Evolutionary conservation across 2,797 vertebrate genomes (phyloP).

Genomic region (Delichon dasypus): DNA sequence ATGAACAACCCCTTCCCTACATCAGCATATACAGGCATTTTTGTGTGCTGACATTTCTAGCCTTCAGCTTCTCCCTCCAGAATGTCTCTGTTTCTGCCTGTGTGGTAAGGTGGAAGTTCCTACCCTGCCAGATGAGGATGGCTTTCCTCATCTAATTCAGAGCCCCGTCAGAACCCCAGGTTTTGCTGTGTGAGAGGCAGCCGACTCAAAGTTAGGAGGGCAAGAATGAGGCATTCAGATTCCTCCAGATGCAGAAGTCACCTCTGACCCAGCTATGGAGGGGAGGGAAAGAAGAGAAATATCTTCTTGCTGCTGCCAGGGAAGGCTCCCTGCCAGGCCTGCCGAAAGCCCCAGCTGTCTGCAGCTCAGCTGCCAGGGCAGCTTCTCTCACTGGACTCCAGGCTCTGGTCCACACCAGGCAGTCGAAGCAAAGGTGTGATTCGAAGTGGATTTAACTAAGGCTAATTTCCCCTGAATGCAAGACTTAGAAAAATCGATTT

Average conservation of each 20-base stretch:
- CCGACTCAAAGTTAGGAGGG: neutral
- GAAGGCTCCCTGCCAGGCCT: neutral
- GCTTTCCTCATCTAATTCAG: neutral
- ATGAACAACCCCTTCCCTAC: neutral
- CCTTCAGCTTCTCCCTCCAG: neutral
- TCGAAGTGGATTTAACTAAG: neutral
- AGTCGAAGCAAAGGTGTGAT: neutral
- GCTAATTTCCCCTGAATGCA: neutral
- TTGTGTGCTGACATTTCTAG: neutral
- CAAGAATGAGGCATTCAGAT: neutral
- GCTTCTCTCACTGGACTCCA: neutral
- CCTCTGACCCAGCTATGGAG: neutral
- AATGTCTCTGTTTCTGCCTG: neutral
- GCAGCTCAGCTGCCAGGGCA: neutral
- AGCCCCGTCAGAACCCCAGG: neutral
- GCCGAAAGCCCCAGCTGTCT: slow-evolving; percentile 31
- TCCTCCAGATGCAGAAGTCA: neutral
- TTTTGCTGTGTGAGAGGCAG: neutral
- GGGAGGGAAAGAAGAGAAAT: slow-evolving; percentile 16
- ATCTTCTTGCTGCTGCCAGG: neutral
- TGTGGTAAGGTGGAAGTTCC: neutral
- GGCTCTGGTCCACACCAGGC: neutral
- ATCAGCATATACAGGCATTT: neutral
- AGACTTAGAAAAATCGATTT: neutral
- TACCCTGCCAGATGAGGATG: accelerated